These are phyloP conservation scores for Myodes glareolus DNA, from an alignment of 2,113 vertebrate genomes.

Conservation along the genomic window DNA sequence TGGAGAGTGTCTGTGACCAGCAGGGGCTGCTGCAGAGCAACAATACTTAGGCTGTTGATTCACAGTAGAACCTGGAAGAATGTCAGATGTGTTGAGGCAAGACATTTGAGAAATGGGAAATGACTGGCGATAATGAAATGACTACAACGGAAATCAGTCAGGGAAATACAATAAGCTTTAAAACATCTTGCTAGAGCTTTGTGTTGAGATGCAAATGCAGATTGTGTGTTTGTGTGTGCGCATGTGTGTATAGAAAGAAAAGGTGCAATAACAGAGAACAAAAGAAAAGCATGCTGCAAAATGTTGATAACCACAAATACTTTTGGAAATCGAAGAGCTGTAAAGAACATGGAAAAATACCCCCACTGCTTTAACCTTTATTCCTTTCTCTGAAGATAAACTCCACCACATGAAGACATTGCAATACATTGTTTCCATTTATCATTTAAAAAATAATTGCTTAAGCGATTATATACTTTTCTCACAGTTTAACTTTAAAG, in stretches of 20 bases:
- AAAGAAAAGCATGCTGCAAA: not conserved
- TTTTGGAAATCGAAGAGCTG: not conserved
- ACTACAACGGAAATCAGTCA: constrained; percentile 42
- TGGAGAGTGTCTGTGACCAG: constrained; percentile 61
- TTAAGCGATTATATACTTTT: constrained; percentile 1
- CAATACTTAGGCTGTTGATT: not conserved
- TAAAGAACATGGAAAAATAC: constrained; percentile 2
- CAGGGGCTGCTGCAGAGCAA: constrained; percentile 76
- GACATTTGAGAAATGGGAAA: constrained; percentile 36
- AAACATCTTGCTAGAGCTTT: constrained; percentile 42
- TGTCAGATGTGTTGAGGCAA: constrained; percentile 59
- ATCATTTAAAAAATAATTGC: not conserved
- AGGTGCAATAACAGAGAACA: not conserved
- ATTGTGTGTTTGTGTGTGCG: not conserved
- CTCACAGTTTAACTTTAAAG: constrained; percentile 40
- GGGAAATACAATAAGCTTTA: constrained; percentile 38
- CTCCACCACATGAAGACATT: not conserved
- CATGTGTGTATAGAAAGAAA: not conserved
- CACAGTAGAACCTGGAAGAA: constrained; percentile 39
- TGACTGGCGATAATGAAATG: constrained; percentile 22
- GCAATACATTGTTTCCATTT: not conserved
- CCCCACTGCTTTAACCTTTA: not conserved
- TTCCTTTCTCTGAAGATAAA: not conserved
- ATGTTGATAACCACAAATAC: constrained; percentile 1
- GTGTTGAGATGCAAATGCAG: not conserved